Evolutionary conservation across 37 sponge, comb jelly and placozoan genomes (phyloP).

Genomic region (Spongilla lacustris): DNA sequence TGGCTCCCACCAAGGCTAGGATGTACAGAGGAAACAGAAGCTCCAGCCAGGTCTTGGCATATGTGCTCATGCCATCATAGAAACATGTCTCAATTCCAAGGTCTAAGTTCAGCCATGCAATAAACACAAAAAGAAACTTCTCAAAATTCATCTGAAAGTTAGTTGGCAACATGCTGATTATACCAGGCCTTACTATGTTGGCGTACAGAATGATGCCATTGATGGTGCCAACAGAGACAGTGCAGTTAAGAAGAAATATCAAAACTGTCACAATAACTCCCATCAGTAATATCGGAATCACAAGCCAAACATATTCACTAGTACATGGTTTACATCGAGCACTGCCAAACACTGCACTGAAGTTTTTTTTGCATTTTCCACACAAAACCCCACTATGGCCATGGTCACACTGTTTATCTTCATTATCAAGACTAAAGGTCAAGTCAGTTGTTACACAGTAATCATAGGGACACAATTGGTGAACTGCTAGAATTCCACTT

Average conservation of each 20-base stretch:
- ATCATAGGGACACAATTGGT: not conserved
- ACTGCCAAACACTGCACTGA: conserved; percentile 27
- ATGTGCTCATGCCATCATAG: too few species aligned
- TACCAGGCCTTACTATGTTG: too few species aligned
- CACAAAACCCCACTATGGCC: conserved; percentile 42
- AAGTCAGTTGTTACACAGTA: not conserved
- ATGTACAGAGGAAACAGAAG: too few species aligned
- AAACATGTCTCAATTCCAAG: too few species aligned
- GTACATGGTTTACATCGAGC: conserved; percentile 9
- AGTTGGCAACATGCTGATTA: not conserved
- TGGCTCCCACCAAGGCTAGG: too few species aligned
- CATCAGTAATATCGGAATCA: conserved; percentile 14
- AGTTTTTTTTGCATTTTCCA: conserved; percentile 20
- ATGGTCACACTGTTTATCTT: conserved; percentile 31
- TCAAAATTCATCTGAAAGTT: too few species aligned
- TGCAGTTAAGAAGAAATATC: not conserved
- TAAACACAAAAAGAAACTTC: not conserved
- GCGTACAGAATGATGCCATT: conserved; percentile 45
- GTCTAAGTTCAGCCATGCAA: too few species aligned
- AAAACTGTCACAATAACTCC: conserved; percentile 16
- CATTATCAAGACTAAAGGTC: not conserved
- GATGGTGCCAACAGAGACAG: conserved; percentile 25
- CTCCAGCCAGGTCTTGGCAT: too few species aligned
- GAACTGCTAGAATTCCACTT: not conserved
- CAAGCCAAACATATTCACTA: not conserved